Percentiles rank a stretch among this genome's conserved stretches.
phyloP scores from a whole-genome alignment of 2,888 invertebrate species.

The Eristalis pertinax region DNA sequence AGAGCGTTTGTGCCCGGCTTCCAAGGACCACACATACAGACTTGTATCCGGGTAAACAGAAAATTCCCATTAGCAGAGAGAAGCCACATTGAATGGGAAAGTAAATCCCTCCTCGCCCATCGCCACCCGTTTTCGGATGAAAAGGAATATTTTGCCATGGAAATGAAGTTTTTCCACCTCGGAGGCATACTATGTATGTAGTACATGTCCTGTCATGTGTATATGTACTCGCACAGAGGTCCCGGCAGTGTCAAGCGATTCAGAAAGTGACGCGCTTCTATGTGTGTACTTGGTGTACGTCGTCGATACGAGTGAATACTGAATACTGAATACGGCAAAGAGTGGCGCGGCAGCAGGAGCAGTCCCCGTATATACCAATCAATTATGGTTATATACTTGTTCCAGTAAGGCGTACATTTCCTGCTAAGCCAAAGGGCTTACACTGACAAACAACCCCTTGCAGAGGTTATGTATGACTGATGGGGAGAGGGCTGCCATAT shows the following conservation, averaged over 20 bases:
- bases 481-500: slow-evolving; percentile 13
- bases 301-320: neutral
- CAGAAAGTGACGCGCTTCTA: slow-evolving; percentile 14
- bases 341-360: neutral
- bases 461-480: slow-evolving; percentile 1
- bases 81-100: slow-evolving; percentile 60
- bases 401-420: slow-evolving; percentile 49
- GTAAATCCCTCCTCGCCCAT: slow-evolving; percentile 57
- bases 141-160: slow-evolving; percentile 66
- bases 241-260: slow-evolving; percentile 28
- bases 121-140: neutral
- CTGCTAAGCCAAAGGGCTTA: slow-evolving; percentile 50
- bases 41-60: slow-evolving; percentile 59
- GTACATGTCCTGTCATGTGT: slow-evolving; percentile 23
- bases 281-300: neutral
- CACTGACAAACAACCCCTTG: slow-evolving; percentile 59
- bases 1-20: slow-evolving; percentile 12
- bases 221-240: slow-evolving; percentile 13
- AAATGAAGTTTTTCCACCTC: slow-evolving; percentile 67
- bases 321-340: no score
- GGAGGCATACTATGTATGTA: slow-evolving; percentile 47
- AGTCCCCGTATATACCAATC: slow-evolving; percentile 47
- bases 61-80: slow-evolving; percentile 69
- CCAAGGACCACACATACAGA: slow-evolving; percentile 25
- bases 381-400: slow-evolving; percentile 56